A percentile compares a stretch with the other conserved stretches of the same genome.
phyloP scores from a whole-genome alignment of 2,113 vertebrate genomes.

The human region DNA sequence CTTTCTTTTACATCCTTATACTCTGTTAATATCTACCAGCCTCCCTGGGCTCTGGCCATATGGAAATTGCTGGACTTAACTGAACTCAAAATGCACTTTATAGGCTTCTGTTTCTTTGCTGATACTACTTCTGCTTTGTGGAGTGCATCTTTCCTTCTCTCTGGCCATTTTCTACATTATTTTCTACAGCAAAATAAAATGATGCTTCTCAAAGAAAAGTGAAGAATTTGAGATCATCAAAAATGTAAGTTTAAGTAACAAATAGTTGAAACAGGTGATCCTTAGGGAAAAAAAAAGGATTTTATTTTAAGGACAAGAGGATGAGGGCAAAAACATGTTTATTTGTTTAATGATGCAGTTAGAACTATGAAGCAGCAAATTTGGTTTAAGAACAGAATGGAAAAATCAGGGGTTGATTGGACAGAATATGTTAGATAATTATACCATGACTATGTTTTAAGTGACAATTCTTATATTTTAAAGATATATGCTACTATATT shows the following conservation, averaged over 20 bases:
- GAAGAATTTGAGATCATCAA: not conserved
- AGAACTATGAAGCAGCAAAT: not conserved
- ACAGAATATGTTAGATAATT: not conserved
- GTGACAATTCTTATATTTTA: not conserved
- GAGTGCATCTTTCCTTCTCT: not conserved
- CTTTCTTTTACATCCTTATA: not conserved
- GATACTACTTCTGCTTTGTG: not conserved
- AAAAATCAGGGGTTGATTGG: not conserved
- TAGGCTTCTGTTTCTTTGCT: not conserved
- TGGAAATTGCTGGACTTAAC: not conserved
- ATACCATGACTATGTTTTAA: not conserved
- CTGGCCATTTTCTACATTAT: not conserved
- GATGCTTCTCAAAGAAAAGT: not conserved
- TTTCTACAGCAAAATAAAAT: conserved; percentile 28
- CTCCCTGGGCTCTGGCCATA: not conserved
- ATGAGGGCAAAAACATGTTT: not conserved
- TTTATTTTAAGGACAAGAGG: not conserved
- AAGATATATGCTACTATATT: not conserved
- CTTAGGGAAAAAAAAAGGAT: not conserved
- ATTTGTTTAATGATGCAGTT: not conserved
- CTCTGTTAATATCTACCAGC: not conserved
- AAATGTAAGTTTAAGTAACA: not conserved
- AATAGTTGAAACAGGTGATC: not conserved
- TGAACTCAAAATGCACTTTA: not conserved
- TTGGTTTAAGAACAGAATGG: not conserved